phyloP scores from a whole-genome alignment of 1,140 invertebrate genomes.

The Camponotus vicinus region DNA sequence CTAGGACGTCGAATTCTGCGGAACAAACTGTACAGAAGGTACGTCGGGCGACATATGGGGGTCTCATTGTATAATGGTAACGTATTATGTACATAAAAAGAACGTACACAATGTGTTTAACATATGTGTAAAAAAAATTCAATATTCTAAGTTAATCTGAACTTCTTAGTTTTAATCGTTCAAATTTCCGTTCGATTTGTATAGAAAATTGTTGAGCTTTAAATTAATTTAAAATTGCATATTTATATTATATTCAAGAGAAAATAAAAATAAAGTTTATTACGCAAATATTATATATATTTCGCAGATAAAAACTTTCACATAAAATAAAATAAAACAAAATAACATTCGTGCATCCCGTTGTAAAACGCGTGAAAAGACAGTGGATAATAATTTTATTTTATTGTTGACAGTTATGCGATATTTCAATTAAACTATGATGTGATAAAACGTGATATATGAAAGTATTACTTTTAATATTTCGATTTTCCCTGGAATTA shows the following conservation, averaged over 20 bases:
- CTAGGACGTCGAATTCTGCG: slow-evolving; percentile 86
- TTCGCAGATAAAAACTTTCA: slow-evolving; percentile 19
- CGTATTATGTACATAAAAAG: slow-evolving; percentile 2
- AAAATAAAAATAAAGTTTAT: slow-evolving; percentile 4
- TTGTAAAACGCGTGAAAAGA: not conserved
- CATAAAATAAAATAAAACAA: not conserved
- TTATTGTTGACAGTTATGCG: slow-evolving; percentile 3
- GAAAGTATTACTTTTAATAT: not conserved
- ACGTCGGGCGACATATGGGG: slow-evolving; percentile 71
- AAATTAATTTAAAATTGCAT: not conserved
- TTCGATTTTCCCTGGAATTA: not conserved
- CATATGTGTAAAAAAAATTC: not conserved
- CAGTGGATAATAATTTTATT: slow-evolving; percentile 24
- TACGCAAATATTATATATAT: not conserved
- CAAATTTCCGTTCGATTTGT: not conserved
- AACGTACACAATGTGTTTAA: not conserved
- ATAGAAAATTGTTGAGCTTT: not conserved
- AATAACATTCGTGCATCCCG: not conserved
- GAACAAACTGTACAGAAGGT: slow-evolving; percentile 88
- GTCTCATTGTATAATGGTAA: slow-evolving; percentile 32
- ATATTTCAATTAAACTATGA: slow-evolving; percentile 7
- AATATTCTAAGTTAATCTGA: too few species aligned
- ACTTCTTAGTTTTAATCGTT: not conserved
- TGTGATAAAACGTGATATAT: not conserved
- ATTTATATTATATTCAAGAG: not conserved